Conservation (phyloP, 2,797 vertebrate genomes). For the Microctenopoma lineatum region DNA sequence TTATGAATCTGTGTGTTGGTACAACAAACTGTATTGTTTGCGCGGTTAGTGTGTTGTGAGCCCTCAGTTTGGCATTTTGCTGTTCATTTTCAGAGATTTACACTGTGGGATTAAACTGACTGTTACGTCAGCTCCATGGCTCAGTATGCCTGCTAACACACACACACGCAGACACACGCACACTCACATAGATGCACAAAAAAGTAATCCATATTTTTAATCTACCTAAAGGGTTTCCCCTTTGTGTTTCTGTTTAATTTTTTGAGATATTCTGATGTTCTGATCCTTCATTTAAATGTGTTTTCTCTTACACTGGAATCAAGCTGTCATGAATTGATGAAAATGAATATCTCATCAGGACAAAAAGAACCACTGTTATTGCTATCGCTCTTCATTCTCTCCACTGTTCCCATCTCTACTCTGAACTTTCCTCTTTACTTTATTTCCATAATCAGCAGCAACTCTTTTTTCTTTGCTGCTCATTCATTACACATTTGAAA, state of each 20-base stretch:
- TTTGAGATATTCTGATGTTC: constrained; percentile 5
- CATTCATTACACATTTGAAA: constrained; percentile 52
- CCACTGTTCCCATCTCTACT: constrained; percentile 4
- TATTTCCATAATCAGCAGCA: constrained; percentile 18
- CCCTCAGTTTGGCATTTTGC: constrained; percentile 53
- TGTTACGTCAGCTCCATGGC: constrained; percentile 63
- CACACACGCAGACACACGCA: constrained; percentile 1
- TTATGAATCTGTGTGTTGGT: constrained; percentile 29
- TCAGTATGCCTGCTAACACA: constrained; percentile 34
- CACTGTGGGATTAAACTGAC: constrained; percentile 63
- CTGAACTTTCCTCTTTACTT: constrained; percentile 15
- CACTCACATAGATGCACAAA: constrained; percentile 9
- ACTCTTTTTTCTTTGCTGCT: constrained; percentile 32
- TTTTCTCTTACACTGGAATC: not conserved
- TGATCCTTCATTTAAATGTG: constrained; percentile 7
- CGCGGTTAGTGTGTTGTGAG: constrained; percentile 26
- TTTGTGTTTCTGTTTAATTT: constrained; percentile 18
- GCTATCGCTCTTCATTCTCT: not conserved
- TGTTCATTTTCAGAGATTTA: constrained; percentile 69
- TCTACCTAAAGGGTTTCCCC: constrained; percentile 33
- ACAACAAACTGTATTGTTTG: constrained; percentile 48
- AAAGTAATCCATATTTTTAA: constrained; percentile 56
- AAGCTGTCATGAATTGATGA: not conserved
- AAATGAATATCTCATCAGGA: not conserved
- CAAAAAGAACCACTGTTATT: constrained; percentile 16